phyloP scores from a whole-genome alignment of 2,797 vertebrate genomes.

The Acrossocheilus wenchowensis region DNA sequence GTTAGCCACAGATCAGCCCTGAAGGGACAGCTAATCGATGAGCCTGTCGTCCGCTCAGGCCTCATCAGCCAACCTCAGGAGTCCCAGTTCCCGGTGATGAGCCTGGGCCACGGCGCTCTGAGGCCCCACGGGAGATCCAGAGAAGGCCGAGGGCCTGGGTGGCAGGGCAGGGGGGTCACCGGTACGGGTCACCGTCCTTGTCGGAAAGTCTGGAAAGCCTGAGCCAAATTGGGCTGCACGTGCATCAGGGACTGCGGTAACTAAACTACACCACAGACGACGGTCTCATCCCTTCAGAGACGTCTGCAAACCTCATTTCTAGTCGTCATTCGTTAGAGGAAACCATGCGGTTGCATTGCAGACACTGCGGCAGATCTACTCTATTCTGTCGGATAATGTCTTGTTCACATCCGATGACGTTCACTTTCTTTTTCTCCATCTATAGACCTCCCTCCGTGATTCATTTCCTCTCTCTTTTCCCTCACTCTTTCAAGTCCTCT shows the following conservation, averaged over 20 bases:
- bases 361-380: conserved; percentile 18
- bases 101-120: conserved; percentile 65
- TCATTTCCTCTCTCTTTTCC: conserved; percentile 52
- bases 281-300: conserved; percentile 26
- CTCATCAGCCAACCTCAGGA: conserved; percentile 74
- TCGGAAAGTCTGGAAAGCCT: not conserved
- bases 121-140: conserved; percentile 61
- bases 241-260: conserved; percentile 48
- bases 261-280: conserved; percentile 9
- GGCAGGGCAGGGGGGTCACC: conserved; percentile 66
- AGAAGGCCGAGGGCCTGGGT: conserved; percentile 57
- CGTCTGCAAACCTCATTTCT: conserved; percentile 16
- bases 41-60: conserved; percentile 73
- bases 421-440: conserved; percentile 33
- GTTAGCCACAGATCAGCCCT: conserved; percentile 80
- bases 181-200: conserved; percentile 48
- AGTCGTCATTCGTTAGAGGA: conserved; percentile 14
- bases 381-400: conserved; percentile 14
- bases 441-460: conserved; percentile 36
- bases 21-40: conserved; percentile 82
- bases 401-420: conserved; percentile 31
- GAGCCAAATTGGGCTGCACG: conserved; percentile 64
- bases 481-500: conserved; percentile 47
- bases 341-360: conserved; percentile 20
- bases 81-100: conserved; percentile 76